A percentile compares a stretch with the other conserved stretches of the same genome.
Evolutionary conservation across 2,888 invertebrate genomes (phyloP).

Genomic region (Portevinia maculata): DNA sequence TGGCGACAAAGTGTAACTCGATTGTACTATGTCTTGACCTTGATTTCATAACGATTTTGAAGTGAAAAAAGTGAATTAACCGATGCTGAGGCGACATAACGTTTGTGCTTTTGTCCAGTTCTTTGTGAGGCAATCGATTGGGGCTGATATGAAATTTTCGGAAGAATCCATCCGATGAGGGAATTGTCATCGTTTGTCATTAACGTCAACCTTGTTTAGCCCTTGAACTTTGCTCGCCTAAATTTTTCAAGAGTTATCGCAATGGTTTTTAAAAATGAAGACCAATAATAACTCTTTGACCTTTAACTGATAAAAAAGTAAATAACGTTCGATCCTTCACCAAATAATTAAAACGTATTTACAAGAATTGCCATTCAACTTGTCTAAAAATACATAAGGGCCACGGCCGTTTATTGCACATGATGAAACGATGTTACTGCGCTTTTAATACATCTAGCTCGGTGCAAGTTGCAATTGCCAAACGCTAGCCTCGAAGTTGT

Average conservation of each 20-base stretch:
- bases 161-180: slow-evolving; percentile 3
- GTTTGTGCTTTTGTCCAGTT: background rate
- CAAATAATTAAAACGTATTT: no score
- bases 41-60: slow-evolving; percentile 59
- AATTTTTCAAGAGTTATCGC: background rate
- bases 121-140: background rate
- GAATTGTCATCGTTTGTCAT: slow-evolving; percentile 5
- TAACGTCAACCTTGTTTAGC: slow-evolving; percentile 37
- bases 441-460: slow-evolving; percentile 25
- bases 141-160: slow-evolving; percentile 11
- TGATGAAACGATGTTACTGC: slow-evolving; percentile 7
- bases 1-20: slow-evolving; percentile 24
- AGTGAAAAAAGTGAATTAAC: slow-evolving; percentile 34
- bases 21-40: slow-evolving; percentile 19
- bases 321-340: no score
- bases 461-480: slow-evolving; percentile 38
- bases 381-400: slow-evolving; percentile 22
- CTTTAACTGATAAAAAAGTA: slow-evolving; percentile 11
- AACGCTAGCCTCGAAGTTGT: slow-evolving; percentile 6
- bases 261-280: background rate
- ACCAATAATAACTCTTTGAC: slow-evolving; percentile 1
- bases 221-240: slow-evolving; percentile 47
- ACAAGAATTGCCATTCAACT: no score
- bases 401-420: slow-evolving; percentile 25
- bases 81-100: background rate